Evolutionary conservation across 2,797 vertebrate genomes (phyloP).

Genomic region (Malacoctenus gilli): DNA sequence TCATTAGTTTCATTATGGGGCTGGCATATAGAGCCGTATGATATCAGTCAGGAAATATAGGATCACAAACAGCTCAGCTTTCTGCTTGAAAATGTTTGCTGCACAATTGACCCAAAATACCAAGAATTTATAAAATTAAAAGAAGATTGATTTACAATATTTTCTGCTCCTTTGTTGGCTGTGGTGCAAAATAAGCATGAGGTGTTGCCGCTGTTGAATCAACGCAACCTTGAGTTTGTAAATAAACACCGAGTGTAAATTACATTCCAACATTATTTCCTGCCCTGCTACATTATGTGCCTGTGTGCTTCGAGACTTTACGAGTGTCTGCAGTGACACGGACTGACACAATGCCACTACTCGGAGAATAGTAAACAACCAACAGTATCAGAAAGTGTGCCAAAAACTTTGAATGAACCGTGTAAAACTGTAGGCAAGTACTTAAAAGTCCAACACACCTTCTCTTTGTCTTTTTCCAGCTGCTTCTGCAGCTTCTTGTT

Average conservation of each 20-base stretch:
- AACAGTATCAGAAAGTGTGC: too few relatives aligned
- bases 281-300: slow-evolving; percentile 15
- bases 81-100: too few relatives aligned
- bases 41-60: too few relatives aligned
- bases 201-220: slow-evolving; percentile 30
- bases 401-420: too few relatives aligned
- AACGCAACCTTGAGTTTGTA: slow-evolving; percentile 39
- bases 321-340: slow-evolving; percentile 20
- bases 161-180: slow-evolving; percentile 55
- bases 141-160: too few relatives aligned
- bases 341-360: slow-evolving; percentile 21
- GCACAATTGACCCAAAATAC: too few relatives aligned
- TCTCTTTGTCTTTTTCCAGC: slow-evolving; percentile 93
- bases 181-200: slow-evolving; percentile 58
- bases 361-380: neutral
- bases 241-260: slow-evolving; percentile 1
- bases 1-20: too few relatives aligned
- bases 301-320: slow-evolving; percentile 4
- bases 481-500: slow-evolving; percentile 93
- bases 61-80: too few relatives aligned
- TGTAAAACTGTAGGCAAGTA: slow-evolving; percentile 23
- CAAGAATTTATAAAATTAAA: too few relatives aligned
- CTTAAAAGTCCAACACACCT: slow-evolving; percentile 83
- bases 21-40: too few relatives aligned
- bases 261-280: too few relatives aligned